These are phyloP conservation scores for Antennarius striatus DNA, from an alignment of 2,113 vertebrate species.

Conservation along the genomic window DNA sequence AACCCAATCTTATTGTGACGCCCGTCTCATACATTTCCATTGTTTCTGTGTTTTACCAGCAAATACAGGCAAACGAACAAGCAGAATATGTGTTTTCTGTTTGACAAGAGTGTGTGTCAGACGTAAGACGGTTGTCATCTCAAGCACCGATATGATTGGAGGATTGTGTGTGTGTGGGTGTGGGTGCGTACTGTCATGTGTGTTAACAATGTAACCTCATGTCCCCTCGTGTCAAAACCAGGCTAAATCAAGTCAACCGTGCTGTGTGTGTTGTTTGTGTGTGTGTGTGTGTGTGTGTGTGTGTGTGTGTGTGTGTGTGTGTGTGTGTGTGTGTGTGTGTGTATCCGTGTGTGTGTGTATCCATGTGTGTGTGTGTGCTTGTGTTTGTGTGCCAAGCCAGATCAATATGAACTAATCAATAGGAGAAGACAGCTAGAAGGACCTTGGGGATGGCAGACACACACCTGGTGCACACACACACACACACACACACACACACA, in stretches of 20 bases:
- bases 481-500: constrained; percentile 41
- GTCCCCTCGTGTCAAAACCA: constrained; percentile 62
- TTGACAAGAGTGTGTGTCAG: constrained; percentile 16
- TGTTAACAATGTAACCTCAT: constrained; percentile 65
- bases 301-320: constrained; percentile 35
- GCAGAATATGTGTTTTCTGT: constrained; percentile 26
- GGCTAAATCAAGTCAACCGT: constrained; percentile 68
- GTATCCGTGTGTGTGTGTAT: constrained; percentile 30
- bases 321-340: constrained; percentile 41
- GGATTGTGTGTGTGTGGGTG: constrained; percentile 4
- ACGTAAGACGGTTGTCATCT: constrained; percentile 41
- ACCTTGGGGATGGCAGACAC: constrained; percentile 68
- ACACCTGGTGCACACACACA: constrained; percentile 54
- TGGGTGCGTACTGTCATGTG: constrained; percentile 24
- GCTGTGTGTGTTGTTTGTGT: constrained; percentile 19
- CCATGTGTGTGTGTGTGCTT: constrained; percentile 18
- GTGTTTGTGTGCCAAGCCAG: constrained; percentile 50
- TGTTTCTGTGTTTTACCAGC: no score
- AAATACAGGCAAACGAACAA: no score
- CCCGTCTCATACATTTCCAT: no score
- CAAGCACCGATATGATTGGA: constrained; percentile 42
- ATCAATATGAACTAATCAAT: constrained; percentile 77
- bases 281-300: constrained; percentile 14
- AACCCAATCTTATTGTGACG: no score
- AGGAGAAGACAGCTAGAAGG: constrained; percentile 75